Evolutionary conservation across 2,888 invertebrate species (phyloP), one percentile per base, ranked within the genome.

Genomic region (Eupeodes latifasciatus): DNA sequence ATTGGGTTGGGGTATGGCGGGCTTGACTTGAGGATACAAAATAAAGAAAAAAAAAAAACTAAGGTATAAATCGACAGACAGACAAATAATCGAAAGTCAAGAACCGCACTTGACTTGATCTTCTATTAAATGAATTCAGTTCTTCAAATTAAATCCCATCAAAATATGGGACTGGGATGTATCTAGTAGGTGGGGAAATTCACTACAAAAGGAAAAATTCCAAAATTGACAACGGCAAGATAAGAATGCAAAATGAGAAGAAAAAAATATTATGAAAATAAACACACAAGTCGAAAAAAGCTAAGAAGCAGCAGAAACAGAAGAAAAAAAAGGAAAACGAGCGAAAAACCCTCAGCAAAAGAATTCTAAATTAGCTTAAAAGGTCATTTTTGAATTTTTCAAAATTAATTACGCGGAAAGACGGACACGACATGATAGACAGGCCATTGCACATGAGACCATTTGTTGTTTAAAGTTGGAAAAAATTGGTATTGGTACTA

Each of bases 341-440:
- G 51, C 76, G 19, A 40, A 64, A 57, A 75, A 64, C 49, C 16
- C 74, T 36, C n/a, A 57, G 80, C 53, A 85, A 81, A 88, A 75
- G 88, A 88, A 88, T 88, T 88, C 66, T 74, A 85, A 81, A 88
- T 88, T 85, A 88, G 85, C 88, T 81, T 76, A 81, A 85, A 81
- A 85, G 85, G 85, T 81, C 77, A 64, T 85, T 49, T 88, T 64
- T 75, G 55, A 80, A 81, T 79, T 81, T 85, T 81, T 81, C 88
- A 59, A 88, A 88, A 88, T 88, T 88, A 88, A 88, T 88, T 88
- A 88, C 85, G 81, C 85, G 88, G 81, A 88, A 84, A 78, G 85
- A 71, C 78, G 82, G 62, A 78, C 55, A 71, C 14, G 44, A 55
- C 12, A 19, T 71, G 55, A 71, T 66, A 64, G 62, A 62, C 55